phyloP scores from a whole-genome alignment of 2,797 vertebrate species.

The Falco berigora region DNA sequence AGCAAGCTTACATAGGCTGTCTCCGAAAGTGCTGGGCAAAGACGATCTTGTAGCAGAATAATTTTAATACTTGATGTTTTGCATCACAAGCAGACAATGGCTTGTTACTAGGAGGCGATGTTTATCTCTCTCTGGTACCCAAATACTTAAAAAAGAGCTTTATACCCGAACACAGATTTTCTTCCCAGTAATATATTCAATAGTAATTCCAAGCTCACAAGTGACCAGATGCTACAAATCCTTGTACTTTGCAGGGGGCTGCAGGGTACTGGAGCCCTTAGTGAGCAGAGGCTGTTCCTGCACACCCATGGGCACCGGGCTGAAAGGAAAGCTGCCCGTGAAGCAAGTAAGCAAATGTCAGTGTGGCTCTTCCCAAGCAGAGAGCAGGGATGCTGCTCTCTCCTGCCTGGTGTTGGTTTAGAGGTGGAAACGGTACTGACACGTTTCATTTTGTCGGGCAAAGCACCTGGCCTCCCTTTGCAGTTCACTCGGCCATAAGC shows the following conservation, averaged over 20 bases:
- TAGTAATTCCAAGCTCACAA: not conserved
- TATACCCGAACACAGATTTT: not conserved
- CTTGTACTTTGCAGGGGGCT: not conserved
- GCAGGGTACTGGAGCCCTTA: not conserved
- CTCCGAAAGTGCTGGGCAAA: not conserved
- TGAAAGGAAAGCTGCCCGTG: not conserved
- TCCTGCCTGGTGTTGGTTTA: not conserved
- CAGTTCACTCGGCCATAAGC: not conserved
- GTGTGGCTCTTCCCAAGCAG: accelerated
- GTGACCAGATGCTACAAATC: not conserved
- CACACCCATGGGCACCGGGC: not conserved
- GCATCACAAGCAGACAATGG: not conserved
- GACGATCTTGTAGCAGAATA: not conserved
- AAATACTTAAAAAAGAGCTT: not conserved
- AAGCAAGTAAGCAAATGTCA: not conserved
- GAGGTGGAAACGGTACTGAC: not conserved
- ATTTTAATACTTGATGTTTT: not conserved
- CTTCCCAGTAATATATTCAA: not conserved
- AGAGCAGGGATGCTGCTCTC: not conserved
- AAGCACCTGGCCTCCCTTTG: not conserved
- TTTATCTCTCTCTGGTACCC: not conserved
- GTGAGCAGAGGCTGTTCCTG: not conserved
- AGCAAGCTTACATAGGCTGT: not conserved
- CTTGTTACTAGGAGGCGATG: not conserved
- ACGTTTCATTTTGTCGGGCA: not conserved